These are phyloP conservation scores for Jordanella pulchra DNA, from an alignment of 2,797 vertebrate genomes.

Conservation along the genomic window DNA sequence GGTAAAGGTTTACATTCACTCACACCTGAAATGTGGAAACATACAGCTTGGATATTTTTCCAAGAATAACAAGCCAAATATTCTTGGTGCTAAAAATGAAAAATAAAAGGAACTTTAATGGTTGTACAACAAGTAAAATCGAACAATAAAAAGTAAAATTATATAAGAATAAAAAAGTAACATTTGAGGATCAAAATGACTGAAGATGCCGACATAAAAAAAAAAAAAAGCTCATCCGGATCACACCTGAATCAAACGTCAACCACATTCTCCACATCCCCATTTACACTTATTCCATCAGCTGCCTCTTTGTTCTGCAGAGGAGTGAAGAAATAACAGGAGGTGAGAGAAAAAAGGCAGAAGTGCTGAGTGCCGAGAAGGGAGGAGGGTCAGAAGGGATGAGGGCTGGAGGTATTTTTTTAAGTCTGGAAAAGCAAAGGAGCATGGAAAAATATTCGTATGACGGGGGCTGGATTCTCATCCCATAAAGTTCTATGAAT, in stretches of 20 bases:
- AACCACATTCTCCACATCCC: constrained; percentile 61
- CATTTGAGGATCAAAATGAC: constrained; percentile 21
- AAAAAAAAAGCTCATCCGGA: constrained; percentile 52
- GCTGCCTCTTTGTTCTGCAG: constrained; percentile 55
- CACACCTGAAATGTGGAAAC: constrained; percentile 7
- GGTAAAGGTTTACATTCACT: constrained; percentile 24
- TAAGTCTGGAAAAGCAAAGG: neutral
- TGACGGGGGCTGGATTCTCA: neutral
- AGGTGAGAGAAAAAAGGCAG: constrained; percentile 23
- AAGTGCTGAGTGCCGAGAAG: constrained; percentile 30
- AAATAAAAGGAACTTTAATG: constrained; percentile 65
- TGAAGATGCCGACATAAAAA: neutral
- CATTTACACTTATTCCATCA: constrained; percentile 61
- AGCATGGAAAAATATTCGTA: neutral
- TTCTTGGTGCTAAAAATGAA: neutral
- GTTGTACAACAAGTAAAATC: constrained; percentile 62
- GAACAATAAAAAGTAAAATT: constrained; percentile 34
- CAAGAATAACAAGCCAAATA: neutral
- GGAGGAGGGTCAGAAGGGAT: constrained; percentile 24
- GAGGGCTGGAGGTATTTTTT: constrained; percentile 4
- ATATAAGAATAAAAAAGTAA: constrained; percentile 22
- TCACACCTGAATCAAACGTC: constrained; percentile 57
- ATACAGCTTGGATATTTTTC: neutral
- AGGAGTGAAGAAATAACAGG: constrained; percentile 17
- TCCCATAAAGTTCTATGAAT: neutral